Conservation (phyloP, 2,888 invertebrate species). For the Muschampia staudingeri region DNA sequence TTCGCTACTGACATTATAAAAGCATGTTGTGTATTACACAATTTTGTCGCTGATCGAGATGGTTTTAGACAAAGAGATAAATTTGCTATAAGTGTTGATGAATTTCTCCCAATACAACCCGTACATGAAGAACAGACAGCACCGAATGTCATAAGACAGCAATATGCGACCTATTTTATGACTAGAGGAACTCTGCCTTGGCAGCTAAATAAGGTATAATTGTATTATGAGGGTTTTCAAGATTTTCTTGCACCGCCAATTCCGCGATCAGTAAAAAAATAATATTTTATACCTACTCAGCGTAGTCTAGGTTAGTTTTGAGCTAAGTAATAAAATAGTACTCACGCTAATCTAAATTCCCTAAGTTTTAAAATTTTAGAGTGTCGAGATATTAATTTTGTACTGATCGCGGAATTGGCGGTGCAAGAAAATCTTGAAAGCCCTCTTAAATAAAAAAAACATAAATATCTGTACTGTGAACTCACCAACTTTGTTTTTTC, state of each 20-base stretch:
- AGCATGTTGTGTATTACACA: slow-evolving; percentile 16
- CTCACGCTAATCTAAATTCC: slow-evolving; percentile 60
- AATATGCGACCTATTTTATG: slow-evolving; percentile 62
- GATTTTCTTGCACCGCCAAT: slow-evolving; percentile 21
- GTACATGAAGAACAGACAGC: slow-evolving; percentile 57
- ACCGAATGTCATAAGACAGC: slow-evolving; percentile 64
- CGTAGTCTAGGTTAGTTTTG: slow-evolving; percentile 30
- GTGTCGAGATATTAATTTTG: slow-evolving; percentile 60
- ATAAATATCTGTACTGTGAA: slow-evolving; percentile 50
- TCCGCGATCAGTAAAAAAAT: slow-evolving; percentile 19
- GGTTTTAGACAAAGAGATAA: slow-evolving; percentile 54
- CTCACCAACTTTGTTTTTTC: slow-evolving; percentile 63
- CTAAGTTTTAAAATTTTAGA: slow-evolving; percentile 59
- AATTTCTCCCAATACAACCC: slow-evolving; percentile 63
- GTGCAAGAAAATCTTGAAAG: not conserved
- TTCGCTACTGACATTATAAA: slow-evolving; percentile 33
- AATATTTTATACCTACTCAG: slow-evolving; percentile 28
- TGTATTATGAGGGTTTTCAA: slow-evolving; percentile 39
- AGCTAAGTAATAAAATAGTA: slow-evolving; percentile 44
- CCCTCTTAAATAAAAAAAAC: slow-evolving; percentile 35
- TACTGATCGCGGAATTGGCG: slow-evolving; percentile 42
- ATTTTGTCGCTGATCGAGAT: not conserved
- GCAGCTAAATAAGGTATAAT: slow-evolving; percentile 65
- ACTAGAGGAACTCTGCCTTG: slow-evolving; percentile 64
- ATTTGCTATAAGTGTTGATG: slow-evolving; percentile 64